Conservation (phyloP, 2,888 invertebrate species). For the Drosophila rubida region DNA sequence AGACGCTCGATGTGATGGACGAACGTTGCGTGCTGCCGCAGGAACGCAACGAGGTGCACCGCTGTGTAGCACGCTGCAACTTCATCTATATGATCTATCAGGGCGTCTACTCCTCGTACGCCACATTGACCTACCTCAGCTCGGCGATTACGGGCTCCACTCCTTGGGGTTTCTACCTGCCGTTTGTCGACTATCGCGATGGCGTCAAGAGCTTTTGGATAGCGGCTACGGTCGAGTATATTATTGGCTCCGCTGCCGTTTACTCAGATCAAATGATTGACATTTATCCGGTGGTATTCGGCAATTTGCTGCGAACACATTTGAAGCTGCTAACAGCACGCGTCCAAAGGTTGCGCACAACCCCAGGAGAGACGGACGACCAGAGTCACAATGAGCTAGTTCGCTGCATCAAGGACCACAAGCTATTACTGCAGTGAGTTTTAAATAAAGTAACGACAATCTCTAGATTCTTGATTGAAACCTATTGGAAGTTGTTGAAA, state of each 20-base stretch:
- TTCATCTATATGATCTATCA: slow-evolving; percentile 32
- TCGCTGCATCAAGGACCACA: slow-evolving; percentile 49
- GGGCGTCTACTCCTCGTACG: slow-evolving; percentile 14
- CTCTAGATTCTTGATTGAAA: no score
- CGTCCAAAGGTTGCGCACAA: slow-evolving; percentile 26
- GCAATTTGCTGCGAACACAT: slow-evolving; percentile 33
- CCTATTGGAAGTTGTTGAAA: no score
- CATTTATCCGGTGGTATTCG: slow-evolving; percentile 31
- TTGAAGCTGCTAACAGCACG: slow-evolving; percentile 28
- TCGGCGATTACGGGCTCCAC: slow-evolving; percentile 26
- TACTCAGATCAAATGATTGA: slow-evolving; percentile 28
- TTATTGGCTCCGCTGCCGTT: background rate
- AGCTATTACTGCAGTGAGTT: slow-evolving; percentile 41
- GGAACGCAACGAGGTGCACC: slow-evolving; percentile 30
- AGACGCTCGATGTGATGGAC: slow-evolving; percentile 41
- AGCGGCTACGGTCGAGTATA: slow-evolving; percentile 13
- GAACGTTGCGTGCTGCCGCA: slow-evolving; percentile 12
- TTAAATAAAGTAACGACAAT: no score
- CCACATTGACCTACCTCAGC: slow-evolving; percentile 24
- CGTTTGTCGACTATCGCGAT: slow-evolving; percentile 32
- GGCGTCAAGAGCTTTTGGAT: slow-evolving; percentile 25
- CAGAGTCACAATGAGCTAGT: slow-evolving; percentile 31
- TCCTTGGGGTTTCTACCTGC: slow-evolving; percentile 50
- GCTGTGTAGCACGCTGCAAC: slow-evolving; percentile 35
- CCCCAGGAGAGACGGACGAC: background rate